Percentiles rank a stretch among this genome's conserved stretches.
Conservation (phyloP, 2,888 invertebrate genomes). For the Catocala sponsa region DNA sequence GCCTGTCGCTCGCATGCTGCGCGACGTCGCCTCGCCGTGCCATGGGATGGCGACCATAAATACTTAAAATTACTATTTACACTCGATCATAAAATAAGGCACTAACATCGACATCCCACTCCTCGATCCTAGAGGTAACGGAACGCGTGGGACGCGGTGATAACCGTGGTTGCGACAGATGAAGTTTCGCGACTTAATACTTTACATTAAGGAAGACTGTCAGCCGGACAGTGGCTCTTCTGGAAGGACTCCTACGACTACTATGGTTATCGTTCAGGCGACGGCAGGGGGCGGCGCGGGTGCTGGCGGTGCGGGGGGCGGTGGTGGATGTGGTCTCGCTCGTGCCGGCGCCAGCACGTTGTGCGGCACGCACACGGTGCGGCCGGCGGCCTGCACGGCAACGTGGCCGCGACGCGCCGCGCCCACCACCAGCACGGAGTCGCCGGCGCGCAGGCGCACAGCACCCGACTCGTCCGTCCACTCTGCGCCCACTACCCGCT, state of each 20-base stretch:
- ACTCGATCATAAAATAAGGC: constrained; percentile 51
- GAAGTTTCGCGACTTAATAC: constrained; percentile 3
- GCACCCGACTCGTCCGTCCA: constrained; percentile 89
- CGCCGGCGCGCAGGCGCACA: constrained; percentile 91
- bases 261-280: not conserved
- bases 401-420: constrained; percentile 96
- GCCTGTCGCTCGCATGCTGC: not conserved
- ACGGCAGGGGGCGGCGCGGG: constrained; percentile 38
- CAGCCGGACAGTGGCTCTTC: not conserved
- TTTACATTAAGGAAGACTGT: not conserved
- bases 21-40: not conserved
- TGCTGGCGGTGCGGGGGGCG: constrained; percentile 55
- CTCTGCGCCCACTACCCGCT: constrained; percentile 96
- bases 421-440: constrained; percentile 95
- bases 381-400: constrained; percentile 90
- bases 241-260: not conserved
- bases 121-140: not conserved
- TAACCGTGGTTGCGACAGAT: not conserved
- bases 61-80: constrained; percentile 71
- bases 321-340: constrained; percentile 69
- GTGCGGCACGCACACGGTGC: constrained; percentile 79
- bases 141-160: not conserved
- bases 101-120: constrained; percentile 27
- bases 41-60: constrained; percentile 53
- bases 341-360: constrained; percentile 78